Evolutionary conservation across 2,113 vertebrate genomes (phyloP), one percentile per base, ranked within the genome.

Genomic region (Elachura formosa): DNA sequence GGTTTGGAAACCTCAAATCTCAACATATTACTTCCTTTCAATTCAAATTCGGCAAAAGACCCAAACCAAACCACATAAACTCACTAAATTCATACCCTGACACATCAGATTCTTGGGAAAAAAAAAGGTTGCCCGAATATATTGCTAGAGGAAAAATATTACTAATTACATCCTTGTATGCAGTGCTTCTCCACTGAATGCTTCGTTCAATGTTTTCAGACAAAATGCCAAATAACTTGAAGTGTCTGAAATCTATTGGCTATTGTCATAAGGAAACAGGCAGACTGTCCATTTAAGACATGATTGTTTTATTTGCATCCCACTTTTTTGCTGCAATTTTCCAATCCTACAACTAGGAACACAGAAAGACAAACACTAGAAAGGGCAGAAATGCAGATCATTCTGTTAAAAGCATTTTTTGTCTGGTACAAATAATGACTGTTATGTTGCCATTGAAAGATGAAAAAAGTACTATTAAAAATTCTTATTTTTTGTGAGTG

Each of bases 261-360:
- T 90, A 14, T 74, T 46, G 21, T 46, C 64, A 52, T 9, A 41
- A 33, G 23, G 58, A 80, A 94, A 80, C 29, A 22, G 33, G 63
- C 31, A 54, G 21, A 24, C 49, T 67, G 82, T 40, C 69, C 61
- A 59, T 80, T 55, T 74, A 83, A 81, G 61, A 40, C 33, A 61
- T 33, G 28, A 67, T 77, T 40, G 51, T 84, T 95, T 82, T 45
- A 89, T 34, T 63, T 83, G 51, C 26, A 94, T 38, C 96, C 61
- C 81, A 26, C 73, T 89, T 92, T 61, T n/a, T 89, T 89, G 66
- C 77, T 84, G 48, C 74, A 62, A 69, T 80, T 91, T 66, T 90
- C 11, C 64, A 52, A 5, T 36, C 63, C 51, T 90, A 87, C 29
- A 45, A 45, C 26, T 36, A 92, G 66, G 73, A 89, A 72, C 77